Conservation (phyloP, 1,140 invertebrate genomes). For the Euwallacea fornicatus region DNA sequence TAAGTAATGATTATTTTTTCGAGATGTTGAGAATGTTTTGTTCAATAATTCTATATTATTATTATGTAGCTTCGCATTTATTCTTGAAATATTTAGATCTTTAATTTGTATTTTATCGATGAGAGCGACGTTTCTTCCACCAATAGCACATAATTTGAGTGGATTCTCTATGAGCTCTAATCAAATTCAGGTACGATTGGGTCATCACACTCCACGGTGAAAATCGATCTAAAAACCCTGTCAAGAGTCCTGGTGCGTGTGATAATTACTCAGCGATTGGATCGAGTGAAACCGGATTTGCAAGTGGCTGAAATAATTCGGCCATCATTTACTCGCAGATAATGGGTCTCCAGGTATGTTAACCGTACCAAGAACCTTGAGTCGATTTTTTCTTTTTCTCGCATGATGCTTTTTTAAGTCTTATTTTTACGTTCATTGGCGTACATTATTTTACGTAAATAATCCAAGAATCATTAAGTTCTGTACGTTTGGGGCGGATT, state of each 20-base stretch:
- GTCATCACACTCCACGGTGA: not conserved
- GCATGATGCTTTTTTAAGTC: slow-evolving; percentile 7
- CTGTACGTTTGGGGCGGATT: too few species aligned
- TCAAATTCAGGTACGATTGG: not conserved
- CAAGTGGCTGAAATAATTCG: slow-evolving; percentile 31
- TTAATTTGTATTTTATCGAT: not conserved
- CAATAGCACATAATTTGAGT: not conserved
- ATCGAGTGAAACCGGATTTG: slow-evolving; percentile 26
- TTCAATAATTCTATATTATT: not conserved
- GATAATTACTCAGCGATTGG: slow-evolving; percentile 18
- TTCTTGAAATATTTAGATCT: not conserved
- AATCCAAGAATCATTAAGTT: too few species aligned
- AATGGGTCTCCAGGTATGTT: slow-evolving; percentile 34
- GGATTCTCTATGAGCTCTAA: not conserved
- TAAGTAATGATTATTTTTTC: not conserved
- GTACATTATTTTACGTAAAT: too few species aligned
- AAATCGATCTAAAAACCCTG: not conserved
- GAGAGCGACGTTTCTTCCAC: not conserved
- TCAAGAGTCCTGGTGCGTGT: slow-evolving; percentile 15
- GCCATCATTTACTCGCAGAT: slow-evolving; percentile 32
- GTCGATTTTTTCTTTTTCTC: slow-evolving; percentile 1
- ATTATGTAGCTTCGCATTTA: not conserved
- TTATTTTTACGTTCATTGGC: too few species aligned
- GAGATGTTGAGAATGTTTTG: not conserved
- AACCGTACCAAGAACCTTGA: slow-evolving; percentile 33